Base-by-base conservation (phyloP, 2,888 invertebrate genomes). In the Eilema griseolum region DNA sequence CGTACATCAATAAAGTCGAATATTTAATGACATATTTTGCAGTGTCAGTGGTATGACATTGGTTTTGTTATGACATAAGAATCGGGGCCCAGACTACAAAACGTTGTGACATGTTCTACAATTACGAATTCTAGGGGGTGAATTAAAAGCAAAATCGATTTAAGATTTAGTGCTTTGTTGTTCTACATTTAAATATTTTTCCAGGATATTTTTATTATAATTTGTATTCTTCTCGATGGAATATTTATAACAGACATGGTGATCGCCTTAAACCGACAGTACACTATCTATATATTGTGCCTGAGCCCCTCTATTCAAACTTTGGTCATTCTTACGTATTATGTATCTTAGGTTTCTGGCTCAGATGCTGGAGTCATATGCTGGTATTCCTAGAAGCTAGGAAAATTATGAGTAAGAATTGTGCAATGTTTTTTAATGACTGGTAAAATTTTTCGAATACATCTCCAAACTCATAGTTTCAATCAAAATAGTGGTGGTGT, bases 71-170 rank as follows among this genome's bases (percentile, higher is more conserved):
- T n/a, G n/a, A n/a, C n/a, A n/a, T n/a, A n/a, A n/a, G n/a, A n/a
- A n/a, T n/a, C n/a, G n/a, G n/a, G n/a, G n/a, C n/a, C n/a, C 62
- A 62, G 41, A 11, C 37, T 12, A 5, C 10, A 20, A 24, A 62
- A 37, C 26, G 37, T 26, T 37, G 16, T 56, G 62, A 69, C 14
- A 62, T 24, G 67, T 71, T 61, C 63, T 28, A 41, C n/a, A n/a
- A 64, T 7, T 28, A 64, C 63, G 67, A 59, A 75, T 7, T 16
- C 26, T 62, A 26, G 20, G 1, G 2, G 0, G 4, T 41, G 3
- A 10, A 11, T 41, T 24, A 26, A 24, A 41, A 41, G 11, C 20
- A 8, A 26, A 41, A 41, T 24, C 20, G 23, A 26, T 41, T 24
- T 12, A 37, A 62, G 62, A 41, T 62, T 41, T 16, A 62, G 16